These are phyloP conservation scores for Fundulus diaphanus DNA, from an alignment of 2,797 vertebrate species.

Conservation along the genomic window DNA sequence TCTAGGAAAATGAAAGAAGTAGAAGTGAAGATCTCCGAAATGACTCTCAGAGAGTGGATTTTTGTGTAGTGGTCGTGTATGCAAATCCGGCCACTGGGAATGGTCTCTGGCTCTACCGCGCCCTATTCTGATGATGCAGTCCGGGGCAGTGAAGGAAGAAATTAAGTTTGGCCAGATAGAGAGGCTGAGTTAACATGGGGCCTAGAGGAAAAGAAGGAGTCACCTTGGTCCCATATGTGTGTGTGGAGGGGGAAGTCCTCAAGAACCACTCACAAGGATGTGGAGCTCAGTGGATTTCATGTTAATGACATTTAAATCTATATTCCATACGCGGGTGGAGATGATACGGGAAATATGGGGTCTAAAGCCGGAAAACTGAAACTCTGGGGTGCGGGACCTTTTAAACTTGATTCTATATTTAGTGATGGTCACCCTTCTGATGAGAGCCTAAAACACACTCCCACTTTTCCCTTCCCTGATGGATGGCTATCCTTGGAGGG, in stretches of 20 bases:
- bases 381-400: constrained; percentile 41
- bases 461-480: constrained; percentile 55
- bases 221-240: constrained; percentile 70
- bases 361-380: constrained; percentile 51
- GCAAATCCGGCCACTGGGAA: constrained; percentile 80
- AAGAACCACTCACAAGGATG: constrained; percentile 58
- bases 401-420: constrained; percentile 55
- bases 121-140: constrained; percentile 79
- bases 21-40: constrained; percentile 47
- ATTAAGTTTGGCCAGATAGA: constrained; percentile 81
- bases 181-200: constrained; percentile 78
- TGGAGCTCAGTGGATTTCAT: constrained; percentile 66
- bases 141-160: constrained; percentile 78
- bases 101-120: constrained; percentile 57
- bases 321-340: constrained; percentile 52
- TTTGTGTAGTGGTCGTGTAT: constrained; percentile 75
- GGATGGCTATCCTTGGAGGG: constrained; percentile 68
- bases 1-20: constrained; percentile 50
- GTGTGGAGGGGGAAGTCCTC: constrained; percentile 55
- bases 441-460: constrained; percentile 51
- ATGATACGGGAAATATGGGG: constrained; percentile 45
- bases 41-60: constrained; percentile 64
- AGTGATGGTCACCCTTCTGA: constrained; percentile 53
- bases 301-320: constrained; percentile 69
- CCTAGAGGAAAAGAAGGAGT: constrained; percentile 72